phyloP scores from a whole-genome alignment of 2,888 invertebrate genomes.

The Serrognathus titanus region DNA sequence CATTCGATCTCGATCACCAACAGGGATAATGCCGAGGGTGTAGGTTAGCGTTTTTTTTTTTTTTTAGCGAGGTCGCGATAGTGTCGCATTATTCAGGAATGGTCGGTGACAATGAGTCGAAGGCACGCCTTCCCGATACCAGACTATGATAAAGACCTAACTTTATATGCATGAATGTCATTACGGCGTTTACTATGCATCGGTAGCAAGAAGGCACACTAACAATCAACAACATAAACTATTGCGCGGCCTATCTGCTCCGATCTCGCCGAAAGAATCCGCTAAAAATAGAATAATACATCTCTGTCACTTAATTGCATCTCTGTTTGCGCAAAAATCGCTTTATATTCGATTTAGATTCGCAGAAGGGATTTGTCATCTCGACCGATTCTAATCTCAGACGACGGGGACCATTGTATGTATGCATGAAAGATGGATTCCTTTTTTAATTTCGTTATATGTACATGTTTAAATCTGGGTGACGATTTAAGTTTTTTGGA shows the following conservation, averaged over 20 bases:
- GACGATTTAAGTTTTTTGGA: too few relatives aligned
- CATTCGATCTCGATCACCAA: too few relatives aligned
- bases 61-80: slow-evolving; percentile 36
- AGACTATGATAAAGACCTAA: slow-evolving; percentile 43
- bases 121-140: slow-evolving; percentile 45
- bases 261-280: not conserved
- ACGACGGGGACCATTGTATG: too few relatives aligned
- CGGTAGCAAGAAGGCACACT: slow-evolving; percentile 18
- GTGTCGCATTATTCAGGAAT: slow-evolving; percentile 47
- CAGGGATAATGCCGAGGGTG: slow-evolving; percentile 2
- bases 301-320: slow-evolving; percentile 1
- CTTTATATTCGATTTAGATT: too few relatives aligned
- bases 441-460: too few relatives aligned
- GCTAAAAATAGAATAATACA: slow-evolving; percentile 1
- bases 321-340: not conserved
- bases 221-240: slow-evolving; percentile 2
- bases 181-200: slow-evolving; percentile 37
- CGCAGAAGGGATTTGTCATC: too few relatives aligned
- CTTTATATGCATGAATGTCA: slow-evolving; percentile 47
- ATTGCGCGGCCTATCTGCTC: not conserved
- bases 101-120: slow-evolving; percentile 46
- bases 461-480: too few relatives aligned
- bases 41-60: slow-evolving; percentile 23
- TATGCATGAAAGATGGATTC: too few relatives aligned
- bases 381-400: too few relatives aligned